Conservation (phyloP, 2,113 vertebrate genomes). For the Podarcis raffonei region DNA sequence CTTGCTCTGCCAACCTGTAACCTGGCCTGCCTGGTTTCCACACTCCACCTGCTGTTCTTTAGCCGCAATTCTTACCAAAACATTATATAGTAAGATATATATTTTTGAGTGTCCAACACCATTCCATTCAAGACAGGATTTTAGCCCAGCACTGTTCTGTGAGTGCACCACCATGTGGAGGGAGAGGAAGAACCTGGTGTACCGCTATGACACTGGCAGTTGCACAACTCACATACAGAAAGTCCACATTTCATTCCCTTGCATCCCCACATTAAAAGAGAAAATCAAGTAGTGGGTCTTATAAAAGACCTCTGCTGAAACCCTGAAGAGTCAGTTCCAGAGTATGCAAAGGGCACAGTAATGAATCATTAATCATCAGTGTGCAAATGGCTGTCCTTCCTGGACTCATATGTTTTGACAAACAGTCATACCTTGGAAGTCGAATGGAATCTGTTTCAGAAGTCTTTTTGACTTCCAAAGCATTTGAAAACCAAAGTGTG, state of each 20-base stretch:
- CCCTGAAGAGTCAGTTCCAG: too few species aligned
- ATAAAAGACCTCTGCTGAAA: too few species aligned
- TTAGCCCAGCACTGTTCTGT: not conserved
- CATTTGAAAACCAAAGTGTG: too few species aligned
- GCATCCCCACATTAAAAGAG: not conserved
- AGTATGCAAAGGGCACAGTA: not conserved
- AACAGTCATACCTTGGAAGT: not conserved
- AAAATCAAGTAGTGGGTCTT: too few species aligned
- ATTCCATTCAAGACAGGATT: not conserved
- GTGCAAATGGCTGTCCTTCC: not conserved
- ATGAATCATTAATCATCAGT: not conserved
- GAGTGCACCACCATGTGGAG: not conserved
- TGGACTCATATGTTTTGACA: not conserved
- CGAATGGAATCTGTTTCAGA: too few species aligned
- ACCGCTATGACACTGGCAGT: not conserved
- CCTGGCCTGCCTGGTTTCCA: not conserved
- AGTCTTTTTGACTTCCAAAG: too few species aligned
- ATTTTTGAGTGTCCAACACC: too few species aligned
- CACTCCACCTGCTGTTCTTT: not conserved
- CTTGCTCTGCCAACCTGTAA: too few species aligned
- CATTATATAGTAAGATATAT: too few species aligned
- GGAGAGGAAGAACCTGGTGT: not conserved
- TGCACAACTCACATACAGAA: not conserved
- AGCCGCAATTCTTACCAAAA: too few species aligned
- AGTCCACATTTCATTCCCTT: not conserved